Percentiles rank a stretch among this genome's conserved stretches.
These are phyloP conservation scores for Didymodactylos carnosus DNA, from an alignment of 2,888 invertebrate genomes.

Conservation along the genomic window DNA sequence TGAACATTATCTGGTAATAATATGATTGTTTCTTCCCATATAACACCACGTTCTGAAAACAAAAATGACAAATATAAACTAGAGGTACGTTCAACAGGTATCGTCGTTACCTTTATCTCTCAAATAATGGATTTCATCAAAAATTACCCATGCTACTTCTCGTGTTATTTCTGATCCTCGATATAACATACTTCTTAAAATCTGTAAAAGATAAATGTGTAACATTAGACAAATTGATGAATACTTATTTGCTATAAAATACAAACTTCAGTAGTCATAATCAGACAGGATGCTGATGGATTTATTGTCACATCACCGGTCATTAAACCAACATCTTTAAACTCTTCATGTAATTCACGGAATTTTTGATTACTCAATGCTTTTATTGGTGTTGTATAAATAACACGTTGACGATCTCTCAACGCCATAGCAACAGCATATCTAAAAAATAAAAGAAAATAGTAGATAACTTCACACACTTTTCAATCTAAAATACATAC, in stretches of 20 bases:
- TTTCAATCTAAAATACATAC: slow-evolving; percentile 41
- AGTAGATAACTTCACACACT: slow-evolving; percentile 5
- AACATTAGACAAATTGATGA: background rate
- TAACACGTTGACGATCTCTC: slow-evolving; percentile 80
- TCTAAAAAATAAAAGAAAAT: slow-evolving; percentile 21
- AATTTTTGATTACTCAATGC: slow-evolving; percentile 98
- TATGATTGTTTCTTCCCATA: slow-evolving; percentile 98
- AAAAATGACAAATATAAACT: background rate
- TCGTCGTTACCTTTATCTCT: slow-evolving; percentile 51
- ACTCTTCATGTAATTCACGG: slow-evolving; percentile 85
- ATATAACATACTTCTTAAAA: slow-evolving; percentile 91
- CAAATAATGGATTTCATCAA: slow-evolving; percentile 99
- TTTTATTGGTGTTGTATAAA: slow-evolving; percentile 98
- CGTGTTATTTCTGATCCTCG: slow-evolving; percentile 93
- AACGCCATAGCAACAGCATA: slow-evolving; percentile 87
- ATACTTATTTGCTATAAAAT: background rate
- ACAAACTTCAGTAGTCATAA: slow-evolving; percentile 82
- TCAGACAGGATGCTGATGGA: slow-evolving; percentile 83
- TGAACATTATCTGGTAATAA: slow-evolving; percentile 87
- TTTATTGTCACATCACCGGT: slow-evolving; percentile 99
- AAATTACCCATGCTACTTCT: slow-evolving; percentile 98
- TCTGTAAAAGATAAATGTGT: slow-evolving; percentile 38
- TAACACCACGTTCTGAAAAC: slow-evolving; percentile 57
- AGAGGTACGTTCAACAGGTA: background rate
- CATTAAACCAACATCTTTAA: slow-evolving; percentile 83